phyloP scores from a whole-genome alignment of 2,113 vertebrate species.

The Pagrus major region DNA sequence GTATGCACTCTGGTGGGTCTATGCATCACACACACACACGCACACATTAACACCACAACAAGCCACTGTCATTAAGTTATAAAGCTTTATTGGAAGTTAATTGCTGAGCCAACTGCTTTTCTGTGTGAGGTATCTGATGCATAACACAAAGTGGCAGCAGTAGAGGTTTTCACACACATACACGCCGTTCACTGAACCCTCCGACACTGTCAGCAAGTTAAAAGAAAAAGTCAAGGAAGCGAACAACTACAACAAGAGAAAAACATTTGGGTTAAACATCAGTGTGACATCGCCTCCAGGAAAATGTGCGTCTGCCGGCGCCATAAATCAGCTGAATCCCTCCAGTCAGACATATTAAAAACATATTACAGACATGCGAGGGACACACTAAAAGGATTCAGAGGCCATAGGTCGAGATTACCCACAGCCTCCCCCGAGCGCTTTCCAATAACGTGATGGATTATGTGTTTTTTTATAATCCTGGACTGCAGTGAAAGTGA shows the following conservation, averaged over 20 bases:
- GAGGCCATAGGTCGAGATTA: conserved; percentile 50
- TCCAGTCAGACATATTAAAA: conserved; percentile 55
- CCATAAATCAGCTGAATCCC: conserved; percentile 46
- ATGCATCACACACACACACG: conserved; percentile 20
- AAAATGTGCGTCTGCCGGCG: conserved; percentile 33
- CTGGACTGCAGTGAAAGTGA: conserved; percentile 36
- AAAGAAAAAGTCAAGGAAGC: neutral
- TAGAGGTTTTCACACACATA: neutral
- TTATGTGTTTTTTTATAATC: conserved; percentile 62
- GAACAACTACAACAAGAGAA: neutral
- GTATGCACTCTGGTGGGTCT: conserved; percentile 41
- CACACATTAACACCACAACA: conserved; percentile 31
- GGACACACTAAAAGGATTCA: conserved; percentile 38
- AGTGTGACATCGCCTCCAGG: neutral
- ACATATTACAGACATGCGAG: conserved; percentile 44
- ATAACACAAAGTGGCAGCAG: conserved; percentile 7
- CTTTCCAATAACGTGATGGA: conserved; percentile 62
- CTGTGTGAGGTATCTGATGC: conserved; percentile 43
- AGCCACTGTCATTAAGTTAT: conserved; percentile 49
- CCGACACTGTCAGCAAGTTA: neutral
- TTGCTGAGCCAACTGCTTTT: conserved; percentile 55
- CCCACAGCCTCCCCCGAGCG: conserved; percentile 19
- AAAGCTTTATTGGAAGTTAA: conserved; percentile 65
- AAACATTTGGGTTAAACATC: conserved; percentile 37
- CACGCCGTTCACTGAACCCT: conserved; percentile 1